These are phyloP conservation scores for Xestobium rufovillosum DNA, from an alignment of 2,888 invertebrate species.

Conservation along the genomic window DNA sequence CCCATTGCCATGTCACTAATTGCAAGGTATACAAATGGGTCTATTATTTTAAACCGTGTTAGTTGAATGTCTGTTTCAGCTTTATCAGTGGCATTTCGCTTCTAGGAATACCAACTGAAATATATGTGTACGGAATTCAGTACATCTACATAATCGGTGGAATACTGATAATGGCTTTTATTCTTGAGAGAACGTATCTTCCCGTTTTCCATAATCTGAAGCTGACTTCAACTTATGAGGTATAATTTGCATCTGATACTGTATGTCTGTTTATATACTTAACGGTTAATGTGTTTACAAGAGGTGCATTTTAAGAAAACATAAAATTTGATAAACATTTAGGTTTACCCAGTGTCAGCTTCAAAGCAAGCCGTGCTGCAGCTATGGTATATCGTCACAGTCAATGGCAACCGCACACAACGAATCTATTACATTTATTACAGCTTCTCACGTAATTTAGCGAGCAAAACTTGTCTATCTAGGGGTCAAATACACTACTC, in stretches of 20 bases:
- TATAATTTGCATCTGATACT: no score
- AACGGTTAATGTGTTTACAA: background rate
- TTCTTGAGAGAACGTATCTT: constrained; percentile 60
- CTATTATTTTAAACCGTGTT: background rate
- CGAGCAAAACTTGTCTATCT: no score
- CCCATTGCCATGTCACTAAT: constrained; percentile 80
- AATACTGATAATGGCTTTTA: constrained; percentile 56
- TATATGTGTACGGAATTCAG: constrained; percentile 74
- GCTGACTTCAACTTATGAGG: constrained; percentile 75
- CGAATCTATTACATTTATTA: no score
- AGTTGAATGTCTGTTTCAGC: no score
- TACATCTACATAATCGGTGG: constrained; percentile 60
- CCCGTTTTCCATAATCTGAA: constrained; percentile 68
- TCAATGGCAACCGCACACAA: no score
- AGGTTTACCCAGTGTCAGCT: no score
- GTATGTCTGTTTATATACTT: background rate
- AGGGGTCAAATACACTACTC: no score
- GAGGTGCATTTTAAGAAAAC: constrained; percentile 5
- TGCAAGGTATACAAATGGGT: constrained; percentile 56
- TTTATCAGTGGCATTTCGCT: constrained; percentile 73
- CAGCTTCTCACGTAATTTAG: no score
- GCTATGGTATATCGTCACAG: no score
- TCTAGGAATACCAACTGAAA: constrained; percentile 71
- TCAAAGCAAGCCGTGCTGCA: no score
- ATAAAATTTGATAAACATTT: no score